Evolutionary conservation across 1,140 invertebrate genomes (phyloP).

Genomic region (Carcinoscorpius rotundicauda): DNA sequence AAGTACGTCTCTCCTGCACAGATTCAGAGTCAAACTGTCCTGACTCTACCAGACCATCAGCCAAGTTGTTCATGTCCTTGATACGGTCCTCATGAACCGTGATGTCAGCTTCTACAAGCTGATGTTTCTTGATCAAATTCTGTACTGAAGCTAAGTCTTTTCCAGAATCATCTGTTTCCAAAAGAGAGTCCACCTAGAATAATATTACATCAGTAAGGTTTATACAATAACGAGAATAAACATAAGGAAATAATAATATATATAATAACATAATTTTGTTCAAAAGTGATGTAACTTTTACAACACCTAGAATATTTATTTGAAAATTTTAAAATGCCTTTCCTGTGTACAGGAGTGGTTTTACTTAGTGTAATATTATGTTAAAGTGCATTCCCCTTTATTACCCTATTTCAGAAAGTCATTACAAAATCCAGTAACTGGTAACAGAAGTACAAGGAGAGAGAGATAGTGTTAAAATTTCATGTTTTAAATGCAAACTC

Average conservation of each 20-base stretch:
- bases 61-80: constrained; percentile 86
- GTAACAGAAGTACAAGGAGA: too few relatives aligned
- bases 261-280: neutral
- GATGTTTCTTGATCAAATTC: constrained; percentile 98
- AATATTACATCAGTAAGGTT: neutral
- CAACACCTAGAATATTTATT: neutral
- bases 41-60: constrained; percentile 83
- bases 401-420: too few relatives aligned
- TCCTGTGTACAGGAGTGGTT: too few relatives aligned
- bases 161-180: constrained; percentile 93
- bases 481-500: too few relatives aligned
- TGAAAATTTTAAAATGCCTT: too few relatives aligned
- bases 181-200: constrained; percentile 61
- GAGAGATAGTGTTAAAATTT: too few relatives aligned
- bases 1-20: constrained; percentile 82
- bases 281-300: neutral
- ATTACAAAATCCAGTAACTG: too few relatives aligned
- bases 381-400: too few relatives aligned
- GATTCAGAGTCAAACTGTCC: constrained; percentile 88
- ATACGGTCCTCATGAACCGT: constrained; percentile 91
- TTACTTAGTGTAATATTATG: too few relatives aligned
- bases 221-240: neutral
- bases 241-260: neutral
- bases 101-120: constrained; percentile 94
- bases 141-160: constrained; percentile 98